Evolutionary conservation across 2,797 vertebrate species (phyloP), one percentile per base, ranked within the genome.

Genomic region (Picus viridis): DNA sequence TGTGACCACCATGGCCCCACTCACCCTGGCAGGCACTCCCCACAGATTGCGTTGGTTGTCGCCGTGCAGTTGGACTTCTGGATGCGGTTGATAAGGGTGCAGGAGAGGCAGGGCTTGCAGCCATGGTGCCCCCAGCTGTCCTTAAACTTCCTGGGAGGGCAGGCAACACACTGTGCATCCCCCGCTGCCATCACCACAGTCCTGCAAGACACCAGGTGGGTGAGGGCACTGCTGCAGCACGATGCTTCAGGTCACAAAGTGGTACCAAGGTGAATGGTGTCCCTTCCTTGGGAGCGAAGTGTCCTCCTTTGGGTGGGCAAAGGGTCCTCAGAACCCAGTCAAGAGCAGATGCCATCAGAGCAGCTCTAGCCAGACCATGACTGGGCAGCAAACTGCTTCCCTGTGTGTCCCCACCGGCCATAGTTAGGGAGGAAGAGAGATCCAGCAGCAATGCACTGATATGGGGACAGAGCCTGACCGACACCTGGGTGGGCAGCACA

Each of bases 1-100:
- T 4, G 51, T 6, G 23, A 19, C 34, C 43, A 4, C 77, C 30
- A 19, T 14, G 4, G 61, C 43, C 47, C 53, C 2, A 17, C 97
- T 97, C 81, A 98, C 98, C 98, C 98, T 0, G 97, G 97, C 67
- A 98, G 94, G 85, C 98, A 98, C 57, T 98, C 97, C 72, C 98
- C 98, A 2, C 98, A 98, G 27, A 96, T 76, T 0, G 98, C 96
- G 3, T 98, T 98, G 32, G 96, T 89, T 3, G 93, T 97, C 8
- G 97, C 89, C 0, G 97, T 98, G 93, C 98, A 98, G 78, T 97
- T 97, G 84, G 91, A 95, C 39, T 97, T 97, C 91, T 98, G 97
- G 30, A 97, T 9, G 65, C 97, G 96, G 89, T 98, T 98, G 83
- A 98, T 97, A 58, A 98, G 97, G 30, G 94, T 26, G 26, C 98